phyloP scores from a whole-genome alignment of 35 echinoderm and acorn worm genomes.

The Eucidaris tribuloides region DNA sequence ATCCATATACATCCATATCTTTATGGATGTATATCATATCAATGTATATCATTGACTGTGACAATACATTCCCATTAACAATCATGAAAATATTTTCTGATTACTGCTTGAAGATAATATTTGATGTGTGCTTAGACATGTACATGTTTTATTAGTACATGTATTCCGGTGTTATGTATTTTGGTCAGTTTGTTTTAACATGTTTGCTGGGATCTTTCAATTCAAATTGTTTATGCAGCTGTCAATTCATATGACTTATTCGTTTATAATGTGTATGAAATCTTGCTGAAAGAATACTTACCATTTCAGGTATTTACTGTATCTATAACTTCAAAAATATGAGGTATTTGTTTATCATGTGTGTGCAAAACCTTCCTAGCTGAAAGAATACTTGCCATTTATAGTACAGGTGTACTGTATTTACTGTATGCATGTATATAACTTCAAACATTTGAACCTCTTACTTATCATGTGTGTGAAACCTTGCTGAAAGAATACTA shows the following conservation, averaged over 20 bases:
- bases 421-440: too few relatives aligned
- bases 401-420: too few relatives aligned
- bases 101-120: neutral
- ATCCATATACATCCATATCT: too few relatives aligned
- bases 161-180: neutral
- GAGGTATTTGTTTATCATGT: too few relatives aligned
- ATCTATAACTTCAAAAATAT: neutral
- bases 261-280: neutral
- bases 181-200: neutral
- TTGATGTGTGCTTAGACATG: neutral
- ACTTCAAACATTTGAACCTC: neutral
- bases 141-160: neutral
- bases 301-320: neutral
- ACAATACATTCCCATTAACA: neutral
- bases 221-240: constrained; percentile 10
- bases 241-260: neutral
- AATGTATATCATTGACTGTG: too few relatives aligned
- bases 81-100: neutral
- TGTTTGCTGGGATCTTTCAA: neutral
- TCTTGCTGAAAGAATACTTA: neutral
- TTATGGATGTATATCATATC: too few relatives aligned
- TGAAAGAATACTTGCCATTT: too few relatives aligned
- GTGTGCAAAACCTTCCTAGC: too few relatives aligned
- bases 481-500: too few relatives aligned
- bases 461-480: too few relatives aligned